Base-by-base conservation (phyloP, 2,797 vertebrate species). In the Harpagifer antarcticus region DNA sequence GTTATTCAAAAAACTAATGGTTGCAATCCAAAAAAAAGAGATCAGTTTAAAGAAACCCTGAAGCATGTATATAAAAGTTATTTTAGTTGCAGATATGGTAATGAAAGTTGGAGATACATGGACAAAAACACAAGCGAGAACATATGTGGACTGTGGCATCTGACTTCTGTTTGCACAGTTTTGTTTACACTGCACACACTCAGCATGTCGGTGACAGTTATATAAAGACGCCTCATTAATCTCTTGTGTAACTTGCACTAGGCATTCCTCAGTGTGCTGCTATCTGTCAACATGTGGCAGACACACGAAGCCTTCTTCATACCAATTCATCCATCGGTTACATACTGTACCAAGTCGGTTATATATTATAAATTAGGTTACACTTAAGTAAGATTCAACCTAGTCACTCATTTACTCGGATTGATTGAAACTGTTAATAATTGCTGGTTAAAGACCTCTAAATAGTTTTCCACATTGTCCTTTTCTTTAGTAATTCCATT, bases 221-320 rank as follows among this genome's bases (percentile, higher is more conserved):
- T 58, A 82, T 83, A 91, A 89, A 88, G 76, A 71, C 5, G 0
- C 74, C 81, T 86, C 81, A 92, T 91, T 88, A 86, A 88, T 92
- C 86, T 50, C 17, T 93, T 90, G 82, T 33, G 6, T 90, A 91
- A 92, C 66, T 58, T 8, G 5, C 58, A 55, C 31, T 59, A 71
- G 61, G 60, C 90, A 93, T 93, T 93, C 89, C 86, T 88, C 88
- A 77, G 81, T 23, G 71, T 9, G 33, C 81, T 81, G 79, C 77
- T 73, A 89, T 76, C 67, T 83, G 88, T 83, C 91, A 79, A 82
- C 63, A 5, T 40, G 71, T 19, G 49, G 61, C 49, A 31, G 61
- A 74, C 68, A 55, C 63, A 74, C 9, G 3, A 72, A 47, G 23
- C 49, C 52, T 19, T 52, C 49, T 56, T 50, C 59, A 57, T 23